Evolutionary conservation across 2,888 invertebrate species (phyloP), one percentile per base, ranked within the genome.

Genomic region (Glyphotaelius pellucidus): DNA sequence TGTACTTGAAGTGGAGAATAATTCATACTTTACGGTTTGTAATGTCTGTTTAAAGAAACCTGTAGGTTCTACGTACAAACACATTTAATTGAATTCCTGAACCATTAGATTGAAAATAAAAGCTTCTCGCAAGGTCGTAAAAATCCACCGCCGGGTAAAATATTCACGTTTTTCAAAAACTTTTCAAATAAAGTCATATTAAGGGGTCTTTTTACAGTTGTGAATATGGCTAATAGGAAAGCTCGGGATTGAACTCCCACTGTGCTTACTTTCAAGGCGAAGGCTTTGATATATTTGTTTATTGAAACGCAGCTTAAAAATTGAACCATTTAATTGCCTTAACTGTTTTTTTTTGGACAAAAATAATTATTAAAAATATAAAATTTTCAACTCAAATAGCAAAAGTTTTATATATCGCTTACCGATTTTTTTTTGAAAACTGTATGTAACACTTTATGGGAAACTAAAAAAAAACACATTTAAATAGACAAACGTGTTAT

Each of bases 111-210:
- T 67, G 67, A 67, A 67, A n/a, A 67, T 25, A 67, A 67, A 67
- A 67, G 67, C 67, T 67, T 67, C 15, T 52, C 25, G 67, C 25
- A n/a, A 67, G 67, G 25, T 67, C 25, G 67, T 67, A 67, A 67
- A 67, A 67, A n/a, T 67, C 67, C 9, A 67, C 25, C 83, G 35
- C 35, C 83, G 19, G 3, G 1, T 5, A 19, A 83, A 83, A 83
- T 35, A 83, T 83, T 25, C 83, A 83, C 83, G 35, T 83, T 86
- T 38, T 32, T 86, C 42, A 42, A 86, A 86, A 86, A 86, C 86
- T 86, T 86, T 86, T 38, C 86, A 30, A 86, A 86, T 47, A 86
- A 86, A 86, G 47, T 86, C 86, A 86, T 86, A 86, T 86, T 42
- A 47, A 86, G 42, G 38, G 25, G n/a, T 85, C 25, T 47, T 86